phyloP scores from a whole-genome alignment of 2,888 invertebrate genomes.

The Clostera curtula region DNA sequence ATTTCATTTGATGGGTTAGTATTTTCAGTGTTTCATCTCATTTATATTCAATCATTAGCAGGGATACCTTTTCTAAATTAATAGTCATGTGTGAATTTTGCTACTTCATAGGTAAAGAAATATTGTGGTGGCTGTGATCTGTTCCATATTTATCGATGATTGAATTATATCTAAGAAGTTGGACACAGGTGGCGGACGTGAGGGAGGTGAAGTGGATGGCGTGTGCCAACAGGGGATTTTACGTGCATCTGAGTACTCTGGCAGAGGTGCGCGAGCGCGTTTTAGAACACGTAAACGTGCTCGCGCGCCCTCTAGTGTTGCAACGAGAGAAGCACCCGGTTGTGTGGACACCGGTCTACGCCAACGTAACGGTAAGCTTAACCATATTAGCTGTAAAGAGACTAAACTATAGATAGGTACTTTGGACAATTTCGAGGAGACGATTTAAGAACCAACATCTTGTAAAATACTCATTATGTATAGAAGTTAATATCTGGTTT shows the following conservation, averaged over 20 bases:
- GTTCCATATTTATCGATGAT: conserved; percentile 2
- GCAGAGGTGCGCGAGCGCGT: conserved; percentile 98
- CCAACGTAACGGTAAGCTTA: conserved; percentile 87
- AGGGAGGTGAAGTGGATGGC: conserved; percentile 98
- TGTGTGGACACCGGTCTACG: conserved; percentile 98
- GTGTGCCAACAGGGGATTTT: conserved; percentile 96
- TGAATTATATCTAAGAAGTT: conserved; percentile 24
- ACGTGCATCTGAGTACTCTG: conserved; percentile 95
- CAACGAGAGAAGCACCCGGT: conserved; percentile 89
- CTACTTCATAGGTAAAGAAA: neutral
- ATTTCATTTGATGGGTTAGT: too few species aligned
- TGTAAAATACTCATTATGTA: too few species aligned
- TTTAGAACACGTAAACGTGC: conserved; percentile 95
- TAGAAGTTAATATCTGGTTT: too few species aligned
- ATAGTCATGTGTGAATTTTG: too few species aligned
- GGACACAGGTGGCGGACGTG: conserved; percentile 83
- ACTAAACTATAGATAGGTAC: too few species aligned
- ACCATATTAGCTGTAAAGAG: too few species aligned
- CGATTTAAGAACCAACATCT: too few species aligned
- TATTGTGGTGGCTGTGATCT: conserved; percentile 5
- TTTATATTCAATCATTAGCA: too few species aligned
- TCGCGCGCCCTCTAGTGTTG: conserved; percentile 96
- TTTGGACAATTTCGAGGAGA: too few species aligned
- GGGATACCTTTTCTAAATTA: too few species aligned
- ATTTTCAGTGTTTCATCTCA: too few species aligned